Percentiles rank a stretch among this genome's conserved stretches.
phyloP scores from a whole-genome alignment of 2,113 vertebrate species.

The Penelope pileata region DNA sequence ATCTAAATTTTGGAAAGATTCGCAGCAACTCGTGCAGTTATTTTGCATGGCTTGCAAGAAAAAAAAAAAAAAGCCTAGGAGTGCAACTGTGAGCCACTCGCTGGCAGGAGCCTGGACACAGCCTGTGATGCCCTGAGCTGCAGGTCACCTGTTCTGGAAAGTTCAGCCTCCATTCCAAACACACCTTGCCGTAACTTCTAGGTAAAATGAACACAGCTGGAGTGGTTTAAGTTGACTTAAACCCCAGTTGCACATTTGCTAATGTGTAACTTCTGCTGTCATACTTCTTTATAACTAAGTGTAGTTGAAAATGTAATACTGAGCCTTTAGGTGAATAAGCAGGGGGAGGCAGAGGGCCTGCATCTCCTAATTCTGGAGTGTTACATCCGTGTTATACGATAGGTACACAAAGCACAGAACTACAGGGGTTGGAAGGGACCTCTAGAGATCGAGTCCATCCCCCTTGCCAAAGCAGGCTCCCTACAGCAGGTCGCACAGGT shows the following conservation, averaged over 20 bases:
- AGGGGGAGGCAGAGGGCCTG: neutral
- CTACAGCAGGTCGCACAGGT: too few relatives aligned
- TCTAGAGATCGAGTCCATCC: too few relatives aligned
- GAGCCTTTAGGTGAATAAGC: neutral
- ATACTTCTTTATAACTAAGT: neutral
- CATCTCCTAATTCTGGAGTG: neutral
- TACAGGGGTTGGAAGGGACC: too few relatives aligned
- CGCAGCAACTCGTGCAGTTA: neutral
- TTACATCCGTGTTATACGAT: neutral
- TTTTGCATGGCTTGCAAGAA: neutral
- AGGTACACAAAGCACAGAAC: too few relatives aligned
- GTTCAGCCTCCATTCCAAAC: neutral
- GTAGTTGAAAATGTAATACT: neutral
- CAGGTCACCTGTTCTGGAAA: neutral
- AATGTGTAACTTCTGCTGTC: neutral
- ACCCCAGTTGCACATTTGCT: neutral
- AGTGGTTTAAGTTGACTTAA: neutral
- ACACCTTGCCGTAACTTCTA: neutral
- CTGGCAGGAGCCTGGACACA: slow-evolving; percentile 25
- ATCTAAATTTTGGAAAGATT: neutral
- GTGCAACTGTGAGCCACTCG: neutral
- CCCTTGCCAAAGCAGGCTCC: too few relatives aligned
- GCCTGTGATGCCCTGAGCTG: neutral
- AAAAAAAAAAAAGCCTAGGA: neutral
- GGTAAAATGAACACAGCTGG: neutral